phyloP scores from a whole-genome alignment of 30 jellyfish, hydroid and myxozoan species.

The Clytia hemisphaerica region DNA sequence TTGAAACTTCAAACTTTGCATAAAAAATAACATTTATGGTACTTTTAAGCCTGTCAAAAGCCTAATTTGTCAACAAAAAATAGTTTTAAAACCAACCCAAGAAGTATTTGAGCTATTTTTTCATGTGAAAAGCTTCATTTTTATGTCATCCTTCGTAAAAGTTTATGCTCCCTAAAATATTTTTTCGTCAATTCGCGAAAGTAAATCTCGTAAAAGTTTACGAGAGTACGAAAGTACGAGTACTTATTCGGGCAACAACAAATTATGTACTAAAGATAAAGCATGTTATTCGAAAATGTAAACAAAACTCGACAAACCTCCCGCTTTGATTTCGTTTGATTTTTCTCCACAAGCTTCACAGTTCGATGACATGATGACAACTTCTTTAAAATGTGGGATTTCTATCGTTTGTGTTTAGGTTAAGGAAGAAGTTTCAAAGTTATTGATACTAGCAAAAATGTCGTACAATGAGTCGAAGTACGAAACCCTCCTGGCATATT shows the following conservation, averaged over 20 bases:
- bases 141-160: too few relatives aligned
- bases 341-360: constrained; percentile 90
- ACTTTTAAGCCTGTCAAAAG: too few relatives aligned
- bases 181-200: too few relatives aligned
- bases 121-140: too few relatives aligned
- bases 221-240: not conserved
- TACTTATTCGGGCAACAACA: not conserved
- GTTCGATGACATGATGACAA: constrained; percentile 58
- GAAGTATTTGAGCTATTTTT: too few relatives aligned
- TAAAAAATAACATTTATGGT: not conserved
- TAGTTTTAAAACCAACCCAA: too few relatives aligned
- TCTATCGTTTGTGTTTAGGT: constrained; percentile 24
- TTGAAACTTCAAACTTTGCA: too few relatives aligned
- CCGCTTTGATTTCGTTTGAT: constrained; percentile 79
- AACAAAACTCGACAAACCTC: constrained; percentile 41
- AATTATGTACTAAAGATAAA: not conserved
- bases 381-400: constrained; percentile 87
- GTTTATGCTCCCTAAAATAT: too few relatives aligned
- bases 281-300: not conserved
- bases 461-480: not conserved
- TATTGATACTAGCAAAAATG: not conserved
- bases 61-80: not conserved
- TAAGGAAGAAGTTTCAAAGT: not conserved
- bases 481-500: not conserved
- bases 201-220: too few relatives aligned